Base-by-base conservation (phyloP, 2,113 vertebrate species). In the Nothocercus nigrocapillus region DNA sequence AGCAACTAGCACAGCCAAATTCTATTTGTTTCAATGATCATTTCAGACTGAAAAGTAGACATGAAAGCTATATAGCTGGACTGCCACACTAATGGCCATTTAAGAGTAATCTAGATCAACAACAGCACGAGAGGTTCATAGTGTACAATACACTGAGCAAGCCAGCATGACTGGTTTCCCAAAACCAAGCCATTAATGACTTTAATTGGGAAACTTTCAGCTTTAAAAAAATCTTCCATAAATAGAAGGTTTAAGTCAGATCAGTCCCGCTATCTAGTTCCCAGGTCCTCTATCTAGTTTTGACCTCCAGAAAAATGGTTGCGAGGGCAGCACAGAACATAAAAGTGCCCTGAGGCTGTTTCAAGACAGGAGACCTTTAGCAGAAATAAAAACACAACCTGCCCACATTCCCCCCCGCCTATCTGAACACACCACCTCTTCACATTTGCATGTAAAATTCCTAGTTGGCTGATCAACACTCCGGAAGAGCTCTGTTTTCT, bases 1-100 rank as follows among this genome's bases (percentile, higher is more conserved):
- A 90, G 80, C 85, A 90, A 64, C 82, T 40, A 73, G 27, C 61
- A 92, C 6, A 91, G 73, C 38, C 84, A 53, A 94, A 61, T 93
- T 83, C 64, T 82, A 15, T n/a, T 84, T 82, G 42, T 85, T 90
- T 91, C 73, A 84, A 42, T 18, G 69, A 84, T 78, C 61, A 62
- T 75, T 61, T 49, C 22, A 83, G 22, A 83, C 1, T 70, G 40
- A 69, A 56, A 87, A 73, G 42, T 40, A 84, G 24, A 78, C n/a
- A 36, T 72, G 27, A 86, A 84, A 88, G 36, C 32, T 44, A 62
- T 34, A 86, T 81, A 94, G 53, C 30, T 61, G 36, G 44, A 78
- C 0, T 53, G 32, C 62, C 61, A 78, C 59, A 56, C 25, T 72
- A 51, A 85, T 40, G 28, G 12, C 86, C 22, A 51, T 70, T 82